Percentiles rank a stretch among this genome's conserved stretches.
phyloP scores from a whole-genome alignment of 2,113 vertebrate genomes.

The Ellobius talpinus region DNA sequence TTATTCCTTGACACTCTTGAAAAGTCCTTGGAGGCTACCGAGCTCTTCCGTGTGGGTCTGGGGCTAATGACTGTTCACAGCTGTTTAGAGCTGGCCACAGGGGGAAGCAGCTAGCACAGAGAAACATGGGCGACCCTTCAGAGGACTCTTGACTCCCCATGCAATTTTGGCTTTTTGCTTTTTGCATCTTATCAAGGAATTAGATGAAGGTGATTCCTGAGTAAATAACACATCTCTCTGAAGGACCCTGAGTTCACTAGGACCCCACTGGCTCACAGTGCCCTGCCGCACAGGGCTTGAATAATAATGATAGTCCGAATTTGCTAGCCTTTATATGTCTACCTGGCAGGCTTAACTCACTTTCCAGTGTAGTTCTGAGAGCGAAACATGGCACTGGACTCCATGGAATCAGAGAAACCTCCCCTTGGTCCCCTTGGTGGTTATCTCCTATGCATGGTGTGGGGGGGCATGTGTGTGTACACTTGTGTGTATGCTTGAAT shows the following conservation, averaged over 20 bases:
- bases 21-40: neutral
- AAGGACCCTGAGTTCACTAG: neutral
- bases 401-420: neutral
- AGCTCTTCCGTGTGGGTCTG: neutral
- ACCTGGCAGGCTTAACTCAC: neutral
- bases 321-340: neutral
- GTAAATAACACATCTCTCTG: conserved; percentile 44
- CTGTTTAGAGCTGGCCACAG: neutral
- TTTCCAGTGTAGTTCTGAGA: neutral
- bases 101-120: neutral
- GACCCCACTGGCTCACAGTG: neutral
- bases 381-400: neutral
- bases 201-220: conserved; percentile 17
- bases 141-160: neutral
- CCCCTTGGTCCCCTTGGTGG: neutral
- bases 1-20: neutral
- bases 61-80: conserved; percentile 30
- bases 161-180: neutral
- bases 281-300: neutral
- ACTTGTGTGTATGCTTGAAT: neutral
- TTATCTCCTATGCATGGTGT: neutral
- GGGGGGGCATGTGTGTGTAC: neutral
- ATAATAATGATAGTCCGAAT: neutral
- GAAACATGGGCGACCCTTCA: neutral
- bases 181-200: conserved; percentile 28